Percentiles rank a stretch among this genome's conserved stretches.
These are phyloP conservation scores for Uloborus diversus DNA, from an alignment of 1,140 invertebrate species.

Conservation along the genomic window DNA sequence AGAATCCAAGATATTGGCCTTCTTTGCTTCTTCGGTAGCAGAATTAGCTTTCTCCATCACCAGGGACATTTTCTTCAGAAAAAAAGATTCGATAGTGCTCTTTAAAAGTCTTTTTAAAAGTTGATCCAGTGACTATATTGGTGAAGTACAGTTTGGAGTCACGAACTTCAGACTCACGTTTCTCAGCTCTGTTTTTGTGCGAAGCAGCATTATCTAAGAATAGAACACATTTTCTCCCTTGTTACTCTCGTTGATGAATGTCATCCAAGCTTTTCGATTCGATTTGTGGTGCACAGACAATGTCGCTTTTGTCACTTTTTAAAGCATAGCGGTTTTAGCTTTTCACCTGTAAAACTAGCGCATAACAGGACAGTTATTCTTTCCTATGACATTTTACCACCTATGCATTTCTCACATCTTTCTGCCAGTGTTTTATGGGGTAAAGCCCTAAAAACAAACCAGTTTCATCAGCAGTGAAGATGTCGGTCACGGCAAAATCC, in stretches of 20 bases:
- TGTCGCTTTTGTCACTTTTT: slow-evolving; percentile 42
- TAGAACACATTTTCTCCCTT: slow-evolving; percentile 55
- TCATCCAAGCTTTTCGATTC: slow-evolving; percentile 61
- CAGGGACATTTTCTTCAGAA: background rate
- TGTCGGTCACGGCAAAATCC: slow-evolving; percentile 46
- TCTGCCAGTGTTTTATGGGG: slow-evolving; percentile 57
- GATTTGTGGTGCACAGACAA: slow-evolving; percentile 49
- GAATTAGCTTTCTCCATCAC: background rate
- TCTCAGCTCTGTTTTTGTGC: background rate
- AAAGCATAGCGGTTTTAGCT: slow-evolving; percentile 58
- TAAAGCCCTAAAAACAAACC: slow-evolving; percentile 58
- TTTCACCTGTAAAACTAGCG: slow-evolving; percentile 55
- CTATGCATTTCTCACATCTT: slow-evolving; percentile 55
- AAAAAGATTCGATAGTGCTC: slow-evolving; percentile 3
- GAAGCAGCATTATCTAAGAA: slow-evolving; percentile 15
- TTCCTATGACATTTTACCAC: slow-evolving; percentile 59
- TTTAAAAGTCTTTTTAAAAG: slow-evolving; percentile 59
- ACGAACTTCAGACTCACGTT: slow-evolving; percentile 55
- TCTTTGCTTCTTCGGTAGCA: background rate
- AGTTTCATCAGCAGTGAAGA: slow-evolving; percentile 59
- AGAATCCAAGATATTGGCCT: background rate
- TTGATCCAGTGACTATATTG: slow-evolving; percentile 59
- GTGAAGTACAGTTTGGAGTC: slow-evolving; percentile 57
- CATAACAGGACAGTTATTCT: slow-evolving; percentile 49
- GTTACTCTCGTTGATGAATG: slow-evolving; percentile 18